phyloP scores from a whole-genome alignment of 2,888 invertebrate species.

The Acholoe squamosa region DNA sequence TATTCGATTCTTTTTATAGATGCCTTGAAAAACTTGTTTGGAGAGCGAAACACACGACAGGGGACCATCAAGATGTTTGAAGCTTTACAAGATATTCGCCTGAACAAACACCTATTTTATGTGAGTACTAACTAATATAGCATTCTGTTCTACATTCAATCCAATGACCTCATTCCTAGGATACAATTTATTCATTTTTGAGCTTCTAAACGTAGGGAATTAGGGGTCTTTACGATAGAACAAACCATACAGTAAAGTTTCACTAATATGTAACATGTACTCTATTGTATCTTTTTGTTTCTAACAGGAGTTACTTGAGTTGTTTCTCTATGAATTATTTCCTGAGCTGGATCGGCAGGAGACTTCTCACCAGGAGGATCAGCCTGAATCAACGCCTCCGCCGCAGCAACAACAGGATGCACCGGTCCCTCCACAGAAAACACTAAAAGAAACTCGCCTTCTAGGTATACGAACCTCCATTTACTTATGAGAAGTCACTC shows the following conservation, averaged over 20 bases:
- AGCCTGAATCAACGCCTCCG: too few species aligned
- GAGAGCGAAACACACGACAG: conserved; percentile 91
- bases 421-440: too few species aligned
- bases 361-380: too few species aligned
- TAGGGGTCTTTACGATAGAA: background rate
- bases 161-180: background rate
- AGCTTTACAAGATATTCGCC: conserved; percentile 91
- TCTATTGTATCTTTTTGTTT: conserved; percentile 66
- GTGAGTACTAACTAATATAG: conserved; percentile 86
- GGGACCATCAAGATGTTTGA: conserved; percentile 94
- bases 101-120: conserved; percentile 95
- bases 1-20: conserved; percentile 87
- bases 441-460: too few species aligned
- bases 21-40: conserved; percentile 92
- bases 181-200: background rate
- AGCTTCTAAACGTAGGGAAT: background rate
- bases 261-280: background rate
- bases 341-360: conserved; percentile 84
- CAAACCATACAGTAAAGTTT: background rate
- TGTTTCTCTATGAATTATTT: conserved; percentile 88
- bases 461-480: too few species aligned
- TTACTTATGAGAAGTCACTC: too few species aligned
- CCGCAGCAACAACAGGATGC: too few species aligned
- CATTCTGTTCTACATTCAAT: background rate
- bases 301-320: conserved; percentile 88